Evolutionary conservation across 2,113 vertebrate species (phyloP).

Genomic region (Macrotus californicus): DNA sequence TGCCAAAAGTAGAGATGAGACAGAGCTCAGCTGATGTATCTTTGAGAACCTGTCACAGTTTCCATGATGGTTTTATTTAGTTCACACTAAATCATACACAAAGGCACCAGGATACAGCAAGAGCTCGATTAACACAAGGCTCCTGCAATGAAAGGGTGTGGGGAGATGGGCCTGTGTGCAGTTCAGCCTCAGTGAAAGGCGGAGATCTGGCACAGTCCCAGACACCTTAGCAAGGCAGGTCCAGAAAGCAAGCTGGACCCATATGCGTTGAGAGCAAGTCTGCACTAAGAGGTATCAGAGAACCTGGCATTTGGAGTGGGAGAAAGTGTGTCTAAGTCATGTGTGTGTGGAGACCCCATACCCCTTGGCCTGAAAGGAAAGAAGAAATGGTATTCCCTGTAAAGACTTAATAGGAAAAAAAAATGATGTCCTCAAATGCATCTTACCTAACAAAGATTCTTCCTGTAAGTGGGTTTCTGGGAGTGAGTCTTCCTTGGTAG

Average conservation of each 20-base stretch:
- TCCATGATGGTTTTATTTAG: neutral
- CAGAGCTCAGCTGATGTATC: neutral
- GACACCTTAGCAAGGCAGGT: neutral
- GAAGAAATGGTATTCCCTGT: neutral
- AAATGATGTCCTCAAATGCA: neutral
- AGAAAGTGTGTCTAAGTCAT: neutral
- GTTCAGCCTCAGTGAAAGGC: neutral
- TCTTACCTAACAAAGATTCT: neutral
- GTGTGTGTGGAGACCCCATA: neutral
- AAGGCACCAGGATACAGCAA: neutral
- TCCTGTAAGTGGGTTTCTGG: neutral
- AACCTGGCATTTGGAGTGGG: neutral
- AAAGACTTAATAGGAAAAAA: neutral
- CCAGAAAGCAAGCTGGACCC: neutral
- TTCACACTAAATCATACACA: neutral
- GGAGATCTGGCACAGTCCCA: neutral
- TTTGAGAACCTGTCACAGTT: neutral
- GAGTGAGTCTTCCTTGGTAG: neutral
- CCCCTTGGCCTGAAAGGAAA: neutral
- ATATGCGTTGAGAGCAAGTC: fast-evolving
- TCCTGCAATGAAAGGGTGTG: neutral
- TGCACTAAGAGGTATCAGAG: neutral
- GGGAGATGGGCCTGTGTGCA: neutral
- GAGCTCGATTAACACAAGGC: neutral
- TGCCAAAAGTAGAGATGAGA: neutral